These are phyloP conservation scores for Hypomesus transpacificus DNA, from an alignment of 2,113 vertebrate genomes.

Conservation along the genomic window DNA sequence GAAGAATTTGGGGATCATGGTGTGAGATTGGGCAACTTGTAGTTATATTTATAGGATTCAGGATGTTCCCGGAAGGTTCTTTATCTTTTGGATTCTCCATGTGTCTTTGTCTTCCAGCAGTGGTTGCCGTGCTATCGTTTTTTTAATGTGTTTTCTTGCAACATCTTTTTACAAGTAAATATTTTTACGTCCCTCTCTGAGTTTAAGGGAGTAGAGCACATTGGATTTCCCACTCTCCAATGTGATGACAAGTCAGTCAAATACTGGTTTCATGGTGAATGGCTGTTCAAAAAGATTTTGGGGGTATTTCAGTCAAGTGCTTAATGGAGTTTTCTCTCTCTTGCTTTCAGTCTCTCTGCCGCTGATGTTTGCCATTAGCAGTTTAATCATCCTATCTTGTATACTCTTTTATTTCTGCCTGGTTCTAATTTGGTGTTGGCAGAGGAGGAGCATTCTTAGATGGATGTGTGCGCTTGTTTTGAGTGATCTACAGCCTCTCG, in stretches of 20 bases:
- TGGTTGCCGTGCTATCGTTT: neutral
- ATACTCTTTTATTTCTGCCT: neutral
- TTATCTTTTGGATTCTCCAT: neutral
- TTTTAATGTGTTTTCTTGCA: neutral
- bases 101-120: conserved; percentile 5
- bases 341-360: neutral
- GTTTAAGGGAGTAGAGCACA: neutral
- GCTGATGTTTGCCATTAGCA: neutral
- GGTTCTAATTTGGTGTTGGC: conserved; percentile 4
- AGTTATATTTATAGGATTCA: neutral
- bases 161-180: neutral
- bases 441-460: neutral
- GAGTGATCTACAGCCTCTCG: neutral
- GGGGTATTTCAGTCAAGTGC: conserved; percentile 1
- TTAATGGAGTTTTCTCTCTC: neutral
- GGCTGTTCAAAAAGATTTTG: neutral
- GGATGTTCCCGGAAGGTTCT: neutral
- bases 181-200: neutral
- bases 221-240: neutral
- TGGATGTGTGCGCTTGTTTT: neutral
- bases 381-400: conserved; percentile 7
- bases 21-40: neutral
- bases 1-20: neutral
- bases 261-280: neutral
- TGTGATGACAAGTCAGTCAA: neutral